Conservation (phyloP, 2,797 vertebrate species). For the Schizopygopsis malacanthus region DNA sequence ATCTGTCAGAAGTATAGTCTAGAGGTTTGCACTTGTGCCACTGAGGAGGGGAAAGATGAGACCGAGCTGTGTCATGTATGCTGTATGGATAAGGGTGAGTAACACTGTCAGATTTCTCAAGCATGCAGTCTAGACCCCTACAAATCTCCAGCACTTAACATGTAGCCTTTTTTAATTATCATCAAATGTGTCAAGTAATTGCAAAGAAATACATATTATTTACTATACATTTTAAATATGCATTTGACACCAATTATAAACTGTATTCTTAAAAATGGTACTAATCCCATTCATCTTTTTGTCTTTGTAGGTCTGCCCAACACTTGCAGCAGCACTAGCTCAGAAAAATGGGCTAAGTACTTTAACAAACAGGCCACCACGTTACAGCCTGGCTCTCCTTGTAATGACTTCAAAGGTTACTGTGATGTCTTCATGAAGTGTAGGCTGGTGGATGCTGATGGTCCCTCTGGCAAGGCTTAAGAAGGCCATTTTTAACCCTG, state of each 20-base stretch:
- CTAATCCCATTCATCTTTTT: neutral
- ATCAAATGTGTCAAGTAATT: neutral
- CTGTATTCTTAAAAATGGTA: neutral
- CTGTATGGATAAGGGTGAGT: conserved; percentile 94
- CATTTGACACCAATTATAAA: neutral
- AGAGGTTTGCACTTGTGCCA: conserved; percentile 91
- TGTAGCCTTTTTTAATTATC: neutral
- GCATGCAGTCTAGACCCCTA: neutral
- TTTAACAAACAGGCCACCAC: conserved; percentile 84
- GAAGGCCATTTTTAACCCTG: conserved; percentile 96
- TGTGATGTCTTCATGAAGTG: conserved; percentile 97
- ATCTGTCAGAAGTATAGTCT: conserved; percentile 89
- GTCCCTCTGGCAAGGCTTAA: conserved; percentile 93
- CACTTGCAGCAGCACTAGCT: conserved; percentile 92
- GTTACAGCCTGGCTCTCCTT: conserved; percentile 94
- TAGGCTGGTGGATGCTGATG: conserved; percentile 95
- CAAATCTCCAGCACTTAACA: neutral
- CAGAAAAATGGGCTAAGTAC: conserved; percentile 76
- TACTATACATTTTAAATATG: neutral
- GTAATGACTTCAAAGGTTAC: conserved; percentile 97
- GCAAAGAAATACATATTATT: neutral
- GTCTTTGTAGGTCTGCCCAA: conserved; percentile 79
- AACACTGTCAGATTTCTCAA: neutral
- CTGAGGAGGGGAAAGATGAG: conserved; percentile 84
- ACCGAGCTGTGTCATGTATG: conserved; percentile 94